A percentile compares a stretch with the other conserved stretches of the same genome.
phyloP scores from a whole-genome alignment of 2,888 invertebrate species.

The Sinhomidia bicolor region DNA sequence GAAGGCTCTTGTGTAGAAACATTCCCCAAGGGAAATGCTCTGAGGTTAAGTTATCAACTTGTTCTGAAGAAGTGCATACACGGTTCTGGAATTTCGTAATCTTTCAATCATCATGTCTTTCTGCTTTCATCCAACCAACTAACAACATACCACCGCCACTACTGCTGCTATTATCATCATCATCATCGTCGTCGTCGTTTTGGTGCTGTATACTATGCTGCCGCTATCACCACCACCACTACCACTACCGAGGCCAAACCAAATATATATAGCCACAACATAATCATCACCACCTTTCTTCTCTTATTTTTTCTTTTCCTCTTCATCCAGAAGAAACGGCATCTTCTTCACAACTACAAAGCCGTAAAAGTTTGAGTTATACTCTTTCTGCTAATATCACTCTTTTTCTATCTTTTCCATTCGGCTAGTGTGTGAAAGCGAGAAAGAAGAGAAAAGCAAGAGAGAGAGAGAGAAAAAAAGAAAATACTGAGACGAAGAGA shows the following conservation, averaged over 20 bases:
- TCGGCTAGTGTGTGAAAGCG: neutral
- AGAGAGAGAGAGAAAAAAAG: constrained; percentile 12
- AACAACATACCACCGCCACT: constrained; percentile 45
- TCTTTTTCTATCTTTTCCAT: constrained; percentile 22
- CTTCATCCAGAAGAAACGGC: constrained; percentile 20
- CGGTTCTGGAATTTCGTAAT: constrained; percentile 62
- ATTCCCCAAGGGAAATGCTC: constrained; percentile 58
- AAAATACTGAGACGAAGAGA: neutral
- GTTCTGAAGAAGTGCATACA: constrained; percentile 57
- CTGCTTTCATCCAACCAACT: constrained; percentile 56
- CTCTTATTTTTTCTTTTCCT: neutral
- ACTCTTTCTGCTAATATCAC: constrained; percentile 12
- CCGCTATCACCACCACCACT: too few relatives aligned
- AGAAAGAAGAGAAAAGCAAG: too few relatives aligned
- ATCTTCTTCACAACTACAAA: constrained; percentile 15
- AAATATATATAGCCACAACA: constrained; percentile 9
- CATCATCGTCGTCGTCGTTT: constrained; percentile 32
- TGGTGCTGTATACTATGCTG: too few relatives aligned
- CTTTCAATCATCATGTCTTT: constrained; percentile 71
- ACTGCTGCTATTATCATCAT: too few relatives aligned
- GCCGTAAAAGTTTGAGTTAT: constrained; percentile 37
- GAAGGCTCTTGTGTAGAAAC: constrained; percentile 53
- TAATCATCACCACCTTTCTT: constrained; percentile 40
- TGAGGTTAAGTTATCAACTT: constrained; percentile 63
- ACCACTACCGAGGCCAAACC: neutral